Evolutionary conservation across 2,888 invertebrate genomes (phyloP), one percentile per base, ranked within the genome.

Genomic region (Cerastoderma edule): DNA sequence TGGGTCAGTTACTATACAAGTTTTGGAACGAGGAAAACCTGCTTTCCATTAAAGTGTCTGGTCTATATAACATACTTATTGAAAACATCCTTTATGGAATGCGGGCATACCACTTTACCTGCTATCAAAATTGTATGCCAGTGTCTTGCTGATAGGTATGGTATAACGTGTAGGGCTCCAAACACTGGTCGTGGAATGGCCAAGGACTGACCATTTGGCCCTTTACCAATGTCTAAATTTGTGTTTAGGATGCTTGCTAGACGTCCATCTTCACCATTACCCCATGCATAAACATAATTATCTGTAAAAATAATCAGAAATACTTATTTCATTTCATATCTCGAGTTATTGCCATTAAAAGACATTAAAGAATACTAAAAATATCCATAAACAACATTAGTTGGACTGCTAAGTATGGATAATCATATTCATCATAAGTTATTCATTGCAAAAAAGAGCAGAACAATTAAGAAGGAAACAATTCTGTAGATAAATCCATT

Each of bases 61-160:
- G n/a, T 50, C 22, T 50, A 39, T 39, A 39, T 39, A 39, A 39
- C 16, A 39, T 39, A 39, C 16, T 39, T 8, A 16, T 39, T 39
- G 16, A 39, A 39, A 39, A 39, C 8, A 10, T 39, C 16, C 8
- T 39, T 39, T 39, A 39, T 8, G 16, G 16, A 10, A 39, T 39
- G 16, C 16, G 39, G 8, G 39, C 16, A 39, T 13, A 39, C 10
- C 8, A 39, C 16, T 39, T 35, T 76, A 91, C 91, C 92, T 74
- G 92, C 92, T 32, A 92, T 89, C 30, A 92, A 84, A 19, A 92
- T 86, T n/a, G 91, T 89, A 73, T 91, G 89, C 92, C 92, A 92
- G 78, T 91, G 86, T 33, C 83, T 71, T 8, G 89, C 88, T 30
- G 89, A 84, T 3, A 92, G 77, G 67, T 88, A 85, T 0, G 92